Conservation (phyloP, 2,888 invertebrate genomes). For the Villa cingulata region DNA sequence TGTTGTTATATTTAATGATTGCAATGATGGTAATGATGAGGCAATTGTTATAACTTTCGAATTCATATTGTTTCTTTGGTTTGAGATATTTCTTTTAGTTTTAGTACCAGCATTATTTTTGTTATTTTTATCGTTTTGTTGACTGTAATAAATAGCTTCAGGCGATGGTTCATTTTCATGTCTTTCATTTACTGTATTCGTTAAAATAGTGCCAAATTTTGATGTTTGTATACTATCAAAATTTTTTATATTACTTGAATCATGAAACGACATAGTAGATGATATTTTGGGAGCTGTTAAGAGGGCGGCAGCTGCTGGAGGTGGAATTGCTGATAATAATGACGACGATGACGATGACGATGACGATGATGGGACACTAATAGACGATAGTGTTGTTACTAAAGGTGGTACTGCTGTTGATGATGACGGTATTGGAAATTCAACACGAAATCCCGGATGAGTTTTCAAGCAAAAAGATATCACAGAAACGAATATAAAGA, state of each 20-base stretch:
- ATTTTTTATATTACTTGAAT: background rate
- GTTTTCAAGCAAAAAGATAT: conserved; percentile 94
- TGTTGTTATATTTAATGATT: background rate
- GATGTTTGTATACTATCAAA: background rate
- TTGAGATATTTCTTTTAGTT: background rate
- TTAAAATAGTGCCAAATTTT: background rate
- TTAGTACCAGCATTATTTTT: background rate
- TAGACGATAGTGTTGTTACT: conserved; percentile 6
- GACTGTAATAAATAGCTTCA: background rate
- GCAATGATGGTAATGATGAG: background rate
- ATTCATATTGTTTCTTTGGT: background rate
- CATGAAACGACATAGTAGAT: background rate
- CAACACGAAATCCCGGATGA: conserved; percentile 71
- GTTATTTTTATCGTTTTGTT: background rate
- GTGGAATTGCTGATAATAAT: conserved; percentile 17
- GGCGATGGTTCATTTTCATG: background rate
- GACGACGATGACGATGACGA: conserved; percentile 10
- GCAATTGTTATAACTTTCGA: background rate
- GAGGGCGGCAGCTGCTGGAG: conserved; percentile 16
- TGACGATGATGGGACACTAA: conserved; percentile 4
- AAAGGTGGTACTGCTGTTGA: conserved; percentile 20
- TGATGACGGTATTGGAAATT: conserved; percentile 24
- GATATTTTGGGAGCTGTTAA: background rate
- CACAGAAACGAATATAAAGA: conserved; percentile 93
- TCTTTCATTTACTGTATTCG: background rate